A percentile compares a stretch with the other conserved stretches of the same genome.
phyloP scores from a whole-genome alignment of 1,140 invertebrate genomes.

The Zaprionus gabonicus region DNA sequence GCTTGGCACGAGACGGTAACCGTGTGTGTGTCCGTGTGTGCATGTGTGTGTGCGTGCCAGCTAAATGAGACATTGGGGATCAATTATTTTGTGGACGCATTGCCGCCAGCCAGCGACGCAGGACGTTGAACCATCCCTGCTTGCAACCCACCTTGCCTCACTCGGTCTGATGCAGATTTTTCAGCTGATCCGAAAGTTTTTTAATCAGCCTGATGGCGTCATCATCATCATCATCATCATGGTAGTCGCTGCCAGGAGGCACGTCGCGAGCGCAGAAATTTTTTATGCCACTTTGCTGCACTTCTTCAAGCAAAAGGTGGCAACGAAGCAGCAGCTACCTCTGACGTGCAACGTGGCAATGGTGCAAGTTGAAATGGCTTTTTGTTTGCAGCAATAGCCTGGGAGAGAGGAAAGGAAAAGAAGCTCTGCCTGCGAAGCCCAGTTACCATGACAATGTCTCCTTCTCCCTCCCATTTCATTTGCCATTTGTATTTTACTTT shows the following conservation, averaged over 20 bases:
- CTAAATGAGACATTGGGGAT: conserved; percentile 75
- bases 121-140: conserved; percentile 52
- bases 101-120: conserved; percentile 61
- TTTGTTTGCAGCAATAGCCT: conserved; percentile 57
- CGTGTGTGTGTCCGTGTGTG: conserved; percentile 15
- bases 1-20: background rate
- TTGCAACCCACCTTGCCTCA: conserved; percentile 16
- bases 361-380: conserved; percentile 58
- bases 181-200: conserved; percentile 68
- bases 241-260: conserved; percentile 37
- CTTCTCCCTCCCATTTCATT: background rate
- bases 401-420: background rate
- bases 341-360: conserved; percentile 17
- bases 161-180: conserved; percentile 62
- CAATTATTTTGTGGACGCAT: conserved; percentile 69
- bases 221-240: conserved; percentile 35
- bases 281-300: conserved; percentile 70
- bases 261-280: conserved; percentile 60
- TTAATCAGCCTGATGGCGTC: conserved; percentile 72
- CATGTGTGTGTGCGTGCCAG: conserved; percentile 16
- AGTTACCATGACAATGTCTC: conserved; percentile 61
- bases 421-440: background rate
- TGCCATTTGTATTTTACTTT: conserved; percentile 30
- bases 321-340: conserved; percentile 25
- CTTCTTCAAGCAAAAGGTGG: conserved; percentile 59